phyloP scores from a whole-genome alignment of 2,888 invertebrate genomes.

The Hesperia comma region DNA sequence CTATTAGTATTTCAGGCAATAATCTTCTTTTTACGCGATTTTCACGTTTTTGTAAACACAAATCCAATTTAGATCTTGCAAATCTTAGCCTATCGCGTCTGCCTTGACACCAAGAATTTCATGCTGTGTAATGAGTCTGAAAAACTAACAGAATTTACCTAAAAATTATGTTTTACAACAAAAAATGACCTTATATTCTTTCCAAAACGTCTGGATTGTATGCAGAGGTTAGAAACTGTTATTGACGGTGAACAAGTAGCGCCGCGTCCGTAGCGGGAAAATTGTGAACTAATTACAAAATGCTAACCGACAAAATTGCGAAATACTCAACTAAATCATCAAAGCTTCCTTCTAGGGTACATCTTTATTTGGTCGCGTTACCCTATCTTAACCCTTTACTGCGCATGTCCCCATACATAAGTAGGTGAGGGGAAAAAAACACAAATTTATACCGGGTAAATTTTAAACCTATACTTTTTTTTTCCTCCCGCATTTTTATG shows the following conservation, averaged over 20 bases:
- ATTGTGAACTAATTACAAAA: slow-evolving; percentile 59
- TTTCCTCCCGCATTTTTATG: slow-evolving; percentile 80
- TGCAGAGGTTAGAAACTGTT: slow-evolving; percentile 40
- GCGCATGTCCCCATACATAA: slow-evolving; percentile 82
- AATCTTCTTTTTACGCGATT: slow-evolving; percentile 18
- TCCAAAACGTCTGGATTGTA: slow-evolving; percentile 27
- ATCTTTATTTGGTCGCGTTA: slow-evolving; percentile 47
- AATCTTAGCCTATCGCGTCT: slow-evolving; percentile 22
- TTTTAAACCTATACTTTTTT: slow-evolving; percentile 84
- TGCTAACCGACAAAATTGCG: slow-evolving; percentile 48
- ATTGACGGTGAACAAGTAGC: slow-evolving; percentile 44
- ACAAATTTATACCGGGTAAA: slow-evolving; percentile 84
- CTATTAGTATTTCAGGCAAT: slow-evolving; percentile 6
- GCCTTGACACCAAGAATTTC: slow-evolving; percentile 31
- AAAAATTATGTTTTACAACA: slow-evolving; percentile 13
- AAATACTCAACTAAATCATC: background rate
- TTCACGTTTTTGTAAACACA: slow-evolving; percentile 18
- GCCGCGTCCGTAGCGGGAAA: slow-evolving; percentile 52
- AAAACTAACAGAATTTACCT: slow-evolving; percentile 13
- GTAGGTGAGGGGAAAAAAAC: slow-evolving; percentile 81
- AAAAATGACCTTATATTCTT: slow-evolving; percentile 21
- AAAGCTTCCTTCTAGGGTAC: background rate
- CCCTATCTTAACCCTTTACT: slow-evolving; percentile 76
- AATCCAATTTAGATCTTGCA: slow-evolving; percentile 22
- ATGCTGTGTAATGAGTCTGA: slow-evolving; percentile 13